Conservation (phyloP, 2,797 vertebrate species). For the Leontocebus nigricollis region DNA sequence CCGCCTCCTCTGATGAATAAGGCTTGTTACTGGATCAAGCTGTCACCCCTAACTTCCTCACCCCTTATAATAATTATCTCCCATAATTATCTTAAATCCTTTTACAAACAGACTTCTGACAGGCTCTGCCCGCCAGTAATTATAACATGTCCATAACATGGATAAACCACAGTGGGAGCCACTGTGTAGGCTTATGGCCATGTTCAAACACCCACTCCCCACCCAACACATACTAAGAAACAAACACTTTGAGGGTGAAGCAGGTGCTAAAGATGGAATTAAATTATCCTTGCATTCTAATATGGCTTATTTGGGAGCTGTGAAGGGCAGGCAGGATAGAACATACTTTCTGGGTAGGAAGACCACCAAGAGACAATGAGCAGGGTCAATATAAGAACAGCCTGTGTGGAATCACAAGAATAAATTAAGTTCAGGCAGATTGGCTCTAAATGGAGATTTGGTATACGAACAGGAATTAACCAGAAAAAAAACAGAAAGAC, state of each 20-base stretch:
- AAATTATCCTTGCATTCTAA: not conserved
- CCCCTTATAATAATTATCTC: not conserved
- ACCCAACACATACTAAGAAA: not conserved
- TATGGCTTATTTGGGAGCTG: not conserved
- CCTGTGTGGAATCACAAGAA: not conserved
- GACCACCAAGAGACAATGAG: not conserved
- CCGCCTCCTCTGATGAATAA: constrained; percentile 23
- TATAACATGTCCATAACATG: not conserved
- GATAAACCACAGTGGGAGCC: not conserved
- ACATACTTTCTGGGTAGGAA: not conserved
- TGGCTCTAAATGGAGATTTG: not conserved
- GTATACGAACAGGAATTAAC: not conserved
- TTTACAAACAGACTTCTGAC: not conserved
- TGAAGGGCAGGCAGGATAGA: not conserved
- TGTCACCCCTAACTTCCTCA: not conserved
- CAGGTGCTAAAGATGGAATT: not conserved
- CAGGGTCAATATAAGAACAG: not conserved
- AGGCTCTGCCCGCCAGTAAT: not conserved
- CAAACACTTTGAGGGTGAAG: not conserved
- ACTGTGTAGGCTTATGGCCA: not conserved
- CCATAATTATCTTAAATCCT: not conserved
- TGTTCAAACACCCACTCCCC: not conserved
- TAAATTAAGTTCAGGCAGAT: not conserved
- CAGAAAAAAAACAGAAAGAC: not conserved
- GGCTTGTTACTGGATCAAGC: not conserved